Conservation (phyloP, 2,113 vertebrate genomes). For the Colinus virginianus region DNA sequence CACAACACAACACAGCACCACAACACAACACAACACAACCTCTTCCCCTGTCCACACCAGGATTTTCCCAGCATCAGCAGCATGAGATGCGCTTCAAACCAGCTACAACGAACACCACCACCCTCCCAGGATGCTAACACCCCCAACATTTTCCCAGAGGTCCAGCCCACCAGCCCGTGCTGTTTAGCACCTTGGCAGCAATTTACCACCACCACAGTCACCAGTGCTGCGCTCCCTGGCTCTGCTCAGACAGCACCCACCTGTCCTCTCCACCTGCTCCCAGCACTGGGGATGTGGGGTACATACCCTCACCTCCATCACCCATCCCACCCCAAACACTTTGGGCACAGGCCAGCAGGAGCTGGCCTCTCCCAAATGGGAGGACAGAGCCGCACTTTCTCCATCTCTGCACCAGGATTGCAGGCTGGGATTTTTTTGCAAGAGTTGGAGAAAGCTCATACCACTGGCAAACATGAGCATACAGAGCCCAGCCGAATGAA, state of each 20-base stretch:
- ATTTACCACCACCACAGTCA: neutral
- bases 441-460: neutral
- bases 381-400: neutral
- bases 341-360: neutral
- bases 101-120: rapidly evolving
- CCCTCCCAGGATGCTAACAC: neutral
- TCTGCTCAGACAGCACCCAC: neutral
- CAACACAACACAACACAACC: neutral
- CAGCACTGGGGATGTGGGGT: neutral
- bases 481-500: rapidly evolving
- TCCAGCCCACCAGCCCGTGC: neutral
- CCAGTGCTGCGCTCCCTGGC: rapidly evolving
- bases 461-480: neutral
- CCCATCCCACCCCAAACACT: neutral
- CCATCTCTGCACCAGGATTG: rapidly evolving
- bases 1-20: neutral
- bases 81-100: neutral
- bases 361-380: neutral
- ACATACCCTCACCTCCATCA: rapidly evolving
- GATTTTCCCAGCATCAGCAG: neutral
- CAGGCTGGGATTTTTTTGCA: neutral
- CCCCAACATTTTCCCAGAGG: neutral
- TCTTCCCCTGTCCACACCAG: neutral
- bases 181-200: neutral
- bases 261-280: neutral